Percentiles rank a stretch among this genome's conserved stretches.
Conservation (phyloP, 2,113 vertebrate species). For the Dromiciops gliroides region DNA sequence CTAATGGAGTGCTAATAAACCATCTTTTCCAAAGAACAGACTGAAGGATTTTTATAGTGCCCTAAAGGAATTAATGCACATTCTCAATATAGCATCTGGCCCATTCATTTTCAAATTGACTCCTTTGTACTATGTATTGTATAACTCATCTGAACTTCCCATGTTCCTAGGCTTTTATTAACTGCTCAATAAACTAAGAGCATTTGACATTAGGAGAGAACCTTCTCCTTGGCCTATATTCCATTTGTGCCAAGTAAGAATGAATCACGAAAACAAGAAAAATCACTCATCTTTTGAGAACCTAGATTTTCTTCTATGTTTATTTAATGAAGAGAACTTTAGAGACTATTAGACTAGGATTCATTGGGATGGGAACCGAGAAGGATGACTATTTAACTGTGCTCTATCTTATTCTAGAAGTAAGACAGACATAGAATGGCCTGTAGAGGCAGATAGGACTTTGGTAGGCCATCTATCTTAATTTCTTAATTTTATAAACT, state of each 20-base stretch:
- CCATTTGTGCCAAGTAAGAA: background rate
- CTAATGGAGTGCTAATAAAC: background rate
- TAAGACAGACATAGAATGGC: background rate
- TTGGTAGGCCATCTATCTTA: background rate
- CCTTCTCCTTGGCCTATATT: background rate
- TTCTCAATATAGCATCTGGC: background rate
- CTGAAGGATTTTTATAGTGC: background rate
- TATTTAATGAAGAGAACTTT: background rate
- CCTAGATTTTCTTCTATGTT: background rate
- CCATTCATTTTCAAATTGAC: background rate
- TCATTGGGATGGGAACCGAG: background rate
- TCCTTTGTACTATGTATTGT: background rate
- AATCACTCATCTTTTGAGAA: background rate
- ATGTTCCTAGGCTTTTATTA: background rate
- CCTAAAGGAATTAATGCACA: background rate
- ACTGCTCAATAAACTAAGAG: background rate
- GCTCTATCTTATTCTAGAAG: background rate
- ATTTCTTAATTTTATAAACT: background rate
- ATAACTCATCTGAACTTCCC: background rate
- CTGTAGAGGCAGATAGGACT: background rate
- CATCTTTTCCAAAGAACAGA: background rate
- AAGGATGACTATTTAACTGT: background rate
- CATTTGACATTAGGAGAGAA: background rate
- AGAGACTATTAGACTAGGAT: background rate
- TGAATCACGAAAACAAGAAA: background rate